A percentile compares a stretch with the other conserved stretches of the same genome.
Conservation (phyloP, 2,888 invertebrate species). For the Polymixis flavicincta region DNA sequence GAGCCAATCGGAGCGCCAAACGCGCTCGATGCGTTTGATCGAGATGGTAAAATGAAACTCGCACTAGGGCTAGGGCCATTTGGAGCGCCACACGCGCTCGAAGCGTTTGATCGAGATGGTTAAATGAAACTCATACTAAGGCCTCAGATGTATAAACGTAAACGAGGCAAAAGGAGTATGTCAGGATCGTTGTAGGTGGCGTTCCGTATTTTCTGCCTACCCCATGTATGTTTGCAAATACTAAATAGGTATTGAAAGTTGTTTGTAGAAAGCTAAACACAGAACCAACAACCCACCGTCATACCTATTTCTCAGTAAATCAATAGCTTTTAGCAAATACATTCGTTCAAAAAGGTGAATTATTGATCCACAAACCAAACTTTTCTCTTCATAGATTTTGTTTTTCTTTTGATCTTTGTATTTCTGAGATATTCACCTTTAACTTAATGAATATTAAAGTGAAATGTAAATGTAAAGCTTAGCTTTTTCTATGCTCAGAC, state of each 20-base stretch:
- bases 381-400: slow-evolving; percentile 41
- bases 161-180: no score
- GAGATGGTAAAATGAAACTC: no score
- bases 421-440: slow-evolving; percentile 29
- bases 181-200: no score
- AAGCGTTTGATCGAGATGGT: no score
- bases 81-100: no score
- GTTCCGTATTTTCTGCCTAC: no score
- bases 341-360: slow-evolving; percentile 48
- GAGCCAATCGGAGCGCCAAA: no score
- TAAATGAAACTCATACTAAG: no score
- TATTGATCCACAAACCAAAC: slow-evolving; percentile 51
- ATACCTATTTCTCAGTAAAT: slow-evolving; percentile 38
- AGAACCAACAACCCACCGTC: slow-evolving; percentile 33
- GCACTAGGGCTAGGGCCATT: no score
- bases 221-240: background rate
- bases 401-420: slow-evolving; percentile 50
- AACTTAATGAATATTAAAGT: slow-evolving; percentile 48
- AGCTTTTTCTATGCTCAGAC: slow-evolving; percentile 25
- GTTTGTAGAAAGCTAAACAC: slow-evolving; percentile 36
- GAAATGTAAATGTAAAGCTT: slow-evolving; percentile 28
- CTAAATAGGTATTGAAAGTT: slow-evolving; percentile 20
- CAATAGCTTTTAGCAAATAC: slow-evolving; percentile 51
- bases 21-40: no score
- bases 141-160: no score